These are phyloP conservation scores for Lamellibrachia satsuma DNA, from an alignment of 2,888 invertebrate genomes.

Conservation along the genomic window DNA sequence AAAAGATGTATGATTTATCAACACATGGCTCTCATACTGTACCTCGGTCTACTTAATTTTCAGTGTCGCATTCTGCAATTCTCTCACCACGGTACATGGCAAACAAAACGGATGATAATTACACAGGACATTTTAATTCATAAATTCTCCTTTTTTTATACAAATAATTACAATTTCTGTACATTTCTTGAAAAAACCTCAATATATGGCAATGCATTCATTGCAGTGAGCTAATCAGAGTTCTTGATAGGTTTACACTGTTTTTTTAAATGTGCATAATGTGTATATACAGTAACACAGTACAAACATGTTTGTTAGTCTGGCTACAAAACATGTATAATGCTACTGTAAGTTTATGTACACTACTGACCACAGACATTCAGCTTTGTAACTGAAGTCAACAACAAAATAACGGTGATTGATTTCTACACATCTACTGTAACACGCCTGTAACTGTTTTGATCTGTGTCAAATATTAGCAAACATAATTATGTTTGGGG, in stretches of 20 bases:
- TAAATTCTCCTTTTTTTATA: slow-evolving; percentile 8
- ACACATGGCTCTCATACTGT: too few species aligned
- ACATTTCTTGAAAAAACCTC: slow-evolving; percentile 14
- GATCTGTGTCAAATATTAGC: not conserved
- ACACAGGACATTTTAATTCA: slow-evolving; percentile 17
- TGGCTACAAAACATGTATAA: slow-evolving; percentile 3
- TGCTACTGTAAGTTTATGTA: not conserved
- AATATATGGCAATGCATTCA: slow-evolving; percentile 5
- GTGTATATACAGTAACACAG: not conserved
- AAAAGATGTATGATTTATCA: too few species aligned
- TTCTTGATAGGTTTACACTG: not conserved
- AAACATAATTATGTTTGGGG: not conserved
- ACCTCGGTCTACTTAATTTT: too few species aligned
- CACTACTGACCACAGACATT: not conserved
- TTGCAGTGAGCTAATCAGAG: slow-evolving; percentile 1
- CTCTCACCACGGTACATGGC: not conserved
- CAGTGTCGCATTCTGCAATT: too few species aligned
- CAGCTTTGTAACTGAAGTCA: not conserved
- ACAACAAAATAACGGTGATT: not conserved
- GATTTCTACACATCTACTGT: not conserved
- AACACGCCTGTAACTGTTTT: not conserved
- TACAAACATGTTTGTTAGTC: not conserved
- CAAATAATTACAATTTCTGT: slow-evolving; percentile 11
- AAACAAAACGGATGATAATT: slow-evolving; percentile 8
- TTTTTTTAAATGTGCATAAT: not conserved